Percentiles rank a stretch among this genome's conserved stretches.
Evolutionary conservation across 92 coral and sea anemone species (phyloP).

Genomic region (Porites lobata): DNA sequence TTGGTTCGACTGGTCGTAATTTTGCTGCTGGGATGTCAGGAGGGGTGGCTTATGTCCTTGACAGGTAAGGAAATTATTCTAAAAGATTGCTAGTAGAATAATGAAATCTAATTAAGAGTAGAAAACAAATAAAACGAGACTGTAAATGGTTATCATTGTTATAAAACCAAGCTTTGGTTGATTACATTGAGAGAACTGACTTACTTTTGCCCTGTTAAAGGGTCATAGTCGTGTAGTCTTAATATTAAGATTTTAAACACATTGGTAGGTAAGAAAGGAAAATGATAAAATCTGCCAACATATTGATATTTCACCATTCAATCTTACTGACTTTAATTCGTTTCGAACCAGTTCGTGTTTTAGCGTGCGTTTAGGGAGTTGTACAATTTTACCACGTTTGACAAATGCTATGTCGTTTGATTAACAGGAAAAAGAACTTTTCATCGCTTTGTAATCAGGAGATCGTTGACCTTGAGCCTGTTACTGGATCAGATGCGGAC

Average conservation of each 20-base stretch:
- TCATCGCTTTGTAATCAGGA: constrained; percentile 80
- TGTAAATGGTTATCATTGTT: no score
- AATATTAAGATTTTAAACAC: no score
- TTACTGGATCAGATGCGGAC: constrained; percentile 79
- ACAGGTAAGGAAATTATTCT: constrained; percentile 61
- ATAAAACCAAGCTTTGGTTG: no score
- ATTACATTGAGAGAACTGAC: no score
- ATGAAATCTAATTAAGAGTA: no score
- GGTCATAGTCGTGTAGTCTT: no score
- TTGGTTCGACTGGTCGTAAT: constrained; percentile 92
- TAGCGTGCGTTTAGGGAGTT: background rate
- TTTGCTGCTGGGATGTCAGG: constrained; percentile 99
- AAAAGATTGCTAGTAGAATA: no score
- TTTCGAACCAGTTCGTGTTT: background rate
- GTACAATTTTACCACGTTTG: background rate
- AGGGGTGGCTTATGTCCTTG: constrained; percentile 92
- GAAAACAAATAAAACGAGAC: no score
- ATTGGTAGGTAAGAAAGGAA: no score
- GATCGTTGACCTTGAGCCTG: constrained; percentile 83
- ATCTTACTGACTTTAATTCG: background rate
- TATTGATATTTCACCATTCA: no score
- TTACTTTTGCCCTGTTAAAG: no score
- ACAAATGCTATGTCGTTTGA: background rate
- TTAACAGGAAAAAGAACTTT: constrained; percentile 66
- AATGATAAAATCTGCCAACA: no score